Percentiles rank a stretch among this genome's conserved stretches.
These are phyloP conservation scores for Ispidina picta DNA, from an alignment of 2,797 vertebrate genomes.

Conservation along the genomic window DNA sequence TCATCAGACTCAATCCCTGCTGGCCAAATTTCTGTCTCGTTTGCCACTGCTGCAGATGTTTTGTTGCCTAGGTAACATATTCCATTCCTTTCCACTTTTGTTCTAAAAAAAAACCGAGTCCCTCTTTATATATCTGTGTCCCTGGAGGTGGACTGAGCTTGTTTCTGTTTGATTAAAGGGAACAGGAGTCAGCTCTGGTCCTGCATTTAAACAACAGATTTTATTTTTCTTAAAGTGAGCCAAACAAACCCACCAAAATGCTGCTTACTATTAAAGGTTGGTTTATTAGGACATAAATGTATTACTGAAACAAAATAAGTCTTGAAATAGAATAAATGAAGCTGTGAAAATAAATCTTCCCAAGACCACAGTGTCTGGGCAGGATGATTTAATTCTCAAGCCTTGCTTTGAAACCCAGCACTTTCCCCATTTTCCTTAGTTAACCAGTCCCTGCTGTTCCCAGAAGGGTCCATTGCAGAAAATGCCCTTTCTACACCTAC, in stretches of 20 bases:
- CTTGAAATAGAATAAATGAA: neutral
- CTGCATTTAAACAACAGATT: neutral
- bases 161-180: neutral
- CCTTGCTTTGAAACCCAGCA: neutral
- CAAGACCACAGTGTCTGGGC: neutral
- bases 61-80: constrained; percentile 42
- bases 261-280: neutral
- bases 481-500: neutral
- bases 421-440: neutral
- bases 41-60: constrained; percentile 7
- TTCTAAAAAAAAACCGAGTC: neutral
- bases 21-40: neutral
- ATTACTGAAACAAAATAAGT: neutral
- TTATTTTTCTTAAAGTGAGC: neutral
- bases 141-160: neutral
- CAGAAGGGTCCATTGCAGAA: neutral
- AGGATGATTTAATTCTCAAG: neutral
- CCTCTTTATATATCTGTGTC: neutral
- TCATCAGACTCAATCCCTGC: neutral
- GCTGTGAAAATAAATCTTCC: neutral
- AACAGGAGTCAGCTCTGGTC: neutral
- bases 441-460: neutral
- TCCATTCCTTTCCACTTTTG: constrained; percentile 29
- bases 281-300: neutral
- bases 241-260: neutral